Base-by-base conservation (phyloP, 2,888 invertebrate species). In the Eumacrocentrus americanus region DNA sequence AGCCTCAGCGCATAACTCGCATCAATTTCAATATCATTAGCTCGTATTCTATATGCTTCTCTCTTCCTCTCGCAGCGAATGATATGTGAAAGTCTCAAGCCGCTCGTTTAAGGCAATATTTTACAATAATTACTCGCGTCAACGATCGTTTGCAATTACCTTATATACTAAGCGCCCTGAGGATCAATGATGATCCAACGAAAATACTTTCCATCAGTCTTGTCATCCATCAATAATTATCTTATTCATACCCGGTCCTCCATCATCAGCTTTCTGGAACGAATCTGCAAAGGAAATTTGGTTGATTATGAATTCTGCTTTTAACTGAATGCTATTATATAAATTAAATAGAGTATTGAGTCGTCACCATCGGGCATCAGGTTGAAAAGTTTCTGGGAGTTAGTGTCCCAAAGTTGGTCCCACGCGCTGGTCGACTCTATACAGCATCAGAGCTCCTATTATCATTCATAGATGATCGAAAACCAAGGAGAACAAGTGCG, bases 21-120 rank as follows among this genome's bases (percentile, higher is more conserved):
- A 74, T 74, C 75, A 72, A 75, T 77, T 75, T 77, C 74, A 74
- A 77, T 76, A 75, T 73, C 76, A 77, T 77, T 75, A 77, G 72
- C 61, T 65, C 66, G 68, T 61, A 67, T 66, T 67, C 60, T 64
- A 38, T 38, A 52, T 57, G 25, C 47, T 35, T 35, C 20, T 34
- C 44, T 18, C 38, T 3, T 29, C 25, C 14, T n/a, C 40, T 29
- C 34, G 35, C 34, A 47, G 48, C 34, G 52, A 48, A 22, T 44
- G 56, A 57, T 52, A 62, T 47, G 54, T 62, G 62, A 62, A 60
- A 64, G 61, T 54, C 38, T 51, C 34, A 37, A 29, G 22, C 23
- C 51, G 54, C 53, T 40, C 53, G 50, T 59, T 58, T 48, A 60
- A 56, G 59, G 29, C 53, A 23, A 62, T 62, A 61, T 64, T 62